phyloP scores from a whole-genome alignment of 2,888 invertebrate species.

The Eledone cirrhosa region DNA sequence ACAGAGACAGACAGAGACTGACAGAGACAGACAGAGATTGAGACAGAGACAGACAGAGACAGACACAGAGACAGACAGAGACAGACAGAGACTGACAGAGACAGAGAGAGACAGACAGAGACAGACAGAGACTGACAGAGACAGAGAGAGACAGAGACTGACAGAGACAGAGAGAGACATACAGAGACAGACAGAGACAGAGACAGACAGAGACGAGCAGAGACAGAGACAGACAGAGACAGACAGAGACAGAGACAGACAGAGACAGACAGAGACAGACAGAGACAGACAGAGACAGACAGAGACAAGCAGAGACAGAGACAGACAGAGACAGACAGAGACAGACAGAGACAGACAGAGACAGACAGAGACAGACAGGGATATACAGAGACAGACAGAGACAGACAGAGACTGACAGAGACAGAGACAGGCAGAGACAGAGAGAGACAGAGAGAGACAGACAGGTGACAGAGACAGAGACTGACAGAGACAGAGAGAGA shows the following conservation, averaged over 20 bases:
- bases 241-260: not conserved
- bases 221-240: not conserved
- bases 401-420: too few species aligned
- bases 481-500: too few species aligned
- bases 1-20: not conserved
- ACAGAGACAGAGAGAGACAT: not conserved
- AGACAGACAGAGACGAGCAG: not conserved
- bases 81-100: not conserved
- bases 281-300: not conserved
- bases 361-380: not conserved
- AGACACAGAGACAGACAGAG: not conserved
- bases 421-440: too few species aligned
- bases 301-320: not conserved
- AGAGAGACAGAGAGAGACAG: too few species aligned
- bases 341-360: not conserved
- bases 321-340: not conserved
- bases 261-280: too few species aligned
- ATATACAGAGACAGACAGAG: not conserved
- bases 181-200: not conserved
- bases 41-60: not conserved
- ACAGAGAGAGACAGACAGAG: not conserved
- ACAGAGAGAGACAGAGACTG: not conserved
- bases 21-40: not conserved
- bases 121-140: not conserved
- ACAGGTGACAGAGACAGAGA: too few species aligned